Evolutionary conservation across 30 jellyfish, hydroid and myxozoan species (phyloP).

Genomic region (Clytia hemisphaerica): DNA sequence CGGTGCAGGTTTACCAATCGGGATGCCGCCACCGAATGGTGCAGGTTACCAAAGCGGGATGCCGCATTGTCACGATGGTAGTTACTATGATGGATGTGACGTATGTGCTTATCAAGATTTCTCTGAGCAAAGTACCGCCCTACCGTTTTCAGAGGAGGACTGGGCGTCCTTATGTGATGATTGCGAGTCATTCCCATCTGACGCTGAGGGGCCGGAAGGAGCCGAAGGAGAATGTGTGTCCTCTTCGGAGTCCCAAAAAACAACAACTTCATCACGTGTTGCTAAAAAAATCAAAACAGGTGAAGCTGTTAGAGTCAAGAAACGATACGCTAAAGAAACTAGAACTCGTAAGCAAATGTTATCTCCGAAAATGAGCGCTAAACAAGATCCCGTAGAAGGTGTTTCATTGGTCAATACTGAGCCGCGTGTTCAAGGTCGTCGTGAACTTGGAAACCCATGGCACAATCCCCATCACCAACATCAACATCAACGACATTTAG

Average conservation of each 20-base stretch:
- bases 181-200: slow-evolving; percentile 16
- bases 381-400: not conserved
- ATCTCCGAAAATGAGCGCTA: slow-evolving; percentile 10
- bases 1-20: no score
- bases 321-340: not conserved
- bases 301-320: not conserved
- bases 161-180: slow-evolving; percentile 19
- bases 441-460: not conserved
- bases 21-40: no score
- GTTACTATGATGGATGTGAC: not conserved
- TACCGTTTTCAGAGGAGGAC: slow-evolving; percentile 21
- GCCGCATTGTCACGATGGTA: no score
- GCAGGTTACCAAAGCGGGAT: no score
- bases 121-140: not conserved
- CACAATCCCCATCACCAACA: not conserved
- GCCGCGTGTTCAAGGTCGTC: slow-evolving; percentile 8
- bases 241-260: slow-evolving; percentile 8
- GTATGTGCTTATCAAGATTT: not conserved
- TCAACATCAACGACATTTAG: not conserved
- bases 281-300: slow-evolving; percentile 10
- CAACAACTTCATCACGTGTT: slow-evolving; percentile 15
- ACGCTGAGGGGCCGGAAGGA: slow-evolving; percentile 6
- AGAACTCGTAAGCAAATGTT: not conserved
- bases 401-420: not conserved
- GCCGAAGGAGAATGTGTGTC: no score